Base-by-base conservation (phyloP, 2,113 vertebrate species). In the Oceanodroma tethys region DNA sequence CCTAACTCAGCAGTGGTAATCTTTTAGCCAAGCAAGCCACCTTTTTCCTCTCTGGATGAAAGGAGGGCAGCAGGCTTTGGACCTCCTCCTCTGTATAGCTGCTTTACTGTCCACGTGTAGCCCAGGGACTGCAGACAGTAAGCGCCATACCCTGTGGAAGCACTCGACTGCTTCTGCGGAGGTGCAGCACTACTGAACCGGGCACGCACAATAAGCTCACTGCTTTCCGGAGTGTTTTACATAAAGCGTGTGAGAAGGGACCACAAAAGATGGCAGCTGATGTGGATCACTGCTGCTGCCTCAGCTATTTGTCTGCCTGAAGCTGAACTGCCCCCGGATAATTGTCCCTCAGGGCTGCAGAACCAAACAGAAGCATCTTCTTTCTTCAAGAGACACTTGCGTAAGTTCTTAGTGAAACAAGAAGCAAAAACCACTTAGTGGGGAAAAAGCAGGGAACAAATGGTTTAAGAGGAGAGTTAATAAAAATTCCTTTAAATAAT, bases 291-390 rank as follows among this genome's bases (percentile, higher is more conserved):
- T 45, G 75, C 48, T 80, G 79, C 67, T 56, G 79, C 71, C 91
- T 47, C 56, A 68, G 38, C 43, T 42, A 4, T 16, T 27, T 13
- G 5, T 30, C 82, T 56, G 67, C 63, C 92, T 68, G 58, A 67
- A 86, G 56, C 42, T 30, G 50, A 79, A 42, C 52, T 20, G 6
- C 19, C 32, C 59, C 38, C 13, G 9, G 10, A 4, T 11, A 56
- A 55, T 1, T 9, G 40, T 7, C 38, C 67, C 0, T 0, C 0
- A 0, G 20, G 53, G 34, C 68, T 66, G 32, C 45, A 59, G 13
- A 45, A 74, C 43, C 52, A 47, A 55, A 63, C 29, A 71, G 65
- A 91, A 78, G 42, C 42, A 60, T 4, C 38, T 66, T 38, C 38
- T 27, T 40, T 65, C 79, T 79, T 40, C 42, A 63, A 52, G 18